Conservation (phyloP, 2,113 vertebrate species). For the Vireo altiloquus region DNA sequence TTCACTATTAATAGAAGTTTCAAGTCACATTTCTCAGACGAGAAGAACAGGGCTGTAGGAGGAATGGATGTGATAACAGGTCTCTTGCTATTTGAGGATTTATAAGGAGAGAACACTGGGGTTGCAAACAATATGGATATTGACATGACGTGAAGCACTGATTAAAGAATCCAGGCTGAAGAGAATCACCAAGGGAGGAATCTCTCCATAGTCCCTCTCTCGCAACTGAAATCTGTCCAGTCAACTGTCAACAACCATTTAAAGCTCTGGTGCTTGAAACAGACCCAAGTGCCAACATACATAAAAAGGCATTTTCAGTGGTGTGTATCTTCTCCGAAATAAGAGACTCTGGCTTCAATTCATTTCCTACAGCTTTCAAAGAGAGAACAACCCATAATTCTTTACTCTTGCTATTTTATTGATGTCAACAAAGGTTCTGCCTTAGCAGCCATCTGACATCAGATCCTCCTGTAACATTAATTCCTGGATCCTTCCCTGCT, state of each 20-base stretch:
- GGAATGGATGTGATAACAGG: slow-evolving; percentile 35
- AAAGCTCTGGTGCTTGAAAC: not conserved
- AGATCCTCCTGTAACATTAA: not conserved
- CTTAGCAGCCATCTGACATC: not conserved
- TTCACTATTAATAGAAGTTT: not conserved
- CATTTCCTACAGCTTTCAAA: not conserved
- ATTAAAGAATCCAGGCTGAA: not conserved
- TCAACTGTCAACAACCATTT: not conserved
- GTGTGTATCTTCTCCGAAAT: not conserved
- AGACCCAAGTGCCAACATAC: not conserved
- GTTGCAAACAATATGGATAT: not conserved
- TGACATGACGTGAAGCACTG: not conserved
- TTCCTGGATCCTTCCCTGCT: not conserved
- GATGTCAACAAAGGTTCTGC: not conserved
- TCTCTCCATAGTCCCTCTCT: not conserved
- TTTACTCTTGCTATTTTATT: not conserved
- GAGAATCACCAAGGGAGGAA: not conserved
- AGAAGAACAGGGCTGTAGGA: not conserved
- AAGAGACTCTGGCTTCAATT: not conserved
- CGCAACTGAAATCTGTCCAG: not conserved
- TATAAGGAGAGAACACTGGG: not conserved
- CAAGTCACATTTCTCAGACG: not conserved
- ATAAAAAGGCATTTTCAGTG: not conserved
- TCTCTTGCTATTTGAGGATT: slow-evolving; percentile 20
- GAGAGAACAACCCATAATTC: not conserved